Evolutionary conservation across 1,140 invertebrate genomes (phyloP).

Genomic region (Xylocopa sonorina): DNA sequence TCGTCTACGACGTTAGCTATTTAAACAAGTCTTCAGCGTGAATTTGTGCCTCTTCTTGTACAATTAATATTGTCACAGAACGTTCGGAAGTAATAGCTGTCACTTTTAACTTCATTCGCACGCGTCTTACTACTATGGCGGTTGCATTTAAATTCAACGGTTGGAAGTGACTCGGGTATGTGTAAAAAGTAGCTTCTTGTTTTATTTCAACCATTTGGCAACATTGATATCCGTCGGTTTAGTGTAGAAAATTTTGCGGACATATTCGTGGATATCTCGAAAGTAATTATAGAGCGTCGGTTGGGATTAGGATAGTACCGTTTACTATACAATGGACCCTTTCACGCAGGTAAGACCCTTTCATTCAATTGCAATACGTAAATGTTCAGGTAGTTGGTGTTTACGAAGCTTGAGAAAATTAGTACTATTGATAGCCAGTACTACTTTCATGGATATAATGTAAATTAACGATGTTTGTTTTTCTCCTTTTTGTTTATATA

Average conservation of each 20-base stretch:
- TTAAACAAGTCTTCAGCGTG: slow-evolving; percentile 6
- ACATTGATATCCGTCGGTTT: background rate
- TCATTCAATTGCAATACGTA: background rate
- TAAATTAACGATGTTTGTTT: no score
- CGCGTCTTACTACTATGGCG: slow-evolving; percentile 56
- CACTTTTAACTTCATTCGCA: slow-evolving; percentile 22
- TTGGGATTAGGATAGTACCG: slow-evolving; percentile 15
- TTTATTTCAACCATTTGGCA: background rate
- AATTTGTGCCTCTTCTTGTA: background rate
- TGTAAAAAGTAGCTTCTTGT: background rate
- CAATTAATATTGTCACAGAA: slow-evolving; percentile 1
- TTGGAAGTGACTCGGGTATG: slow-evolving; percentile 36
- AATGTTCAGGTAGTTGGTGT: background rate
- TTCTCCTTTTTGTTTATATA: no score
- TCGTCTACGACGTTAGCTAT: background rate
- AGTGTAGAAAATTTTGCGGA: background rate
- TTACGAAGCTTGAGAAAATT: background rate
- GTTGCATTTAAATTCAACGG: slow-evolving; percentile 73
- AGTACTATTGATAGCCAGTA: no score
- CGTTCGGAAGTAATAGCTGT: slow-evolving; percentile 22
- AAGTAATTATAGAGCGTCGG: background rate
- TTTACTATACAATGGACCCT: slow-evolving; percentile 71
- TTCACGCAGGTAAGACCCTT: slow-evolving; percentile 71
- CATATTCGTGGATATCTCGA: background rate
- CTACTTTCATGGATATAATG: no score